Evolutionary conservation across 2,888 invertebrate genomes (phyloP).

Genomic region (Epirrhoe alternata): DNA sequence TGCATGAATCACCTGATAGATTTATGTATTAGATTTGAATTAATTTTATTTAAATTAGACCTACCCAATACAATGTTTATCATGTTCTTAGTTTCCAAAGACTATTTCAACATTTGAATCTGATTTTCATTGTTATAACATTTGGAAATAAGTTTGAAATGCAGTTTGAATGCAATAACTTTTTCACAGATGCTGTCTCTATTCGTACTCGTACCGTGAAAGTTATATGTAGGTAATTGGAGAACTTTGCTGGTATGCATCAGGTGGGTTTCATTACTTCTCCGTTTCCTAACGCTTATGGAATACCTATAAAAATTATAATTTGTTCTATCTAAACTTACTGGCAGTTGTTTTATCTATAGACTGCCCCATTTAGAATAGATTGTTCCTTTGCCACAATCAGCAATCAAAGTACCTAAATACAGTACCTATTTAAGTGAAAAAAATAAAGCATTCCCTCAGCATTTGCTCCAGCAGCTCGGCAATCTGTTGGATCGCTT

Average conservation of each 20-base stretch:
- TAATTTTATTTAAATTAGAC: too few species aligned
- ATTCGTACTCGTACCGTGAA: constrained; percentile 6
- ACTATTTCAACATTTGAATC: neutral
- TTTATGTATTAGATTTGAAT: neutral
- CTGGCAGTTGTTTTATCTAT: neutral
- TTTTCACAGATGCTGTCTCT: constrained; percentile 14
- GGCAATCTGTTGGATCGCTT: too few species aligned
- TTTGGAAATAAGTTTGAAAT: neutral
- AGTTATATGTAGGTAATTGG: constrained; percentile 22
- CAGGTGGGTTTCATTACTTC: constrained; percentile 23
- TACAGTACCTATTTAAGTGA: too few species aligned
- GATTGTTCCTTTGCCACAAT: neutral
- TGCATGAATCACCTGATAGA: neutral
- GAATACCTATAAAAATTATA: constrained; percentile 1
- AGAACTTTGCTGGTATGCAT: constrained; percentile 18
- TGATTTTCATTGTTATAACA: neutral
- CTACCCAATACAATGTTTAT: too few species aligned
- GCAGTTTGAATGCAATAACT: constrained; percentile 8
- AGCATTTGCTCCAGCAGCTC: too few species aligned
- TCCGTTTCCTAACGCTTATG: neutral
- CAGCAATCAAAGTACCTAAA: too few species aligned
- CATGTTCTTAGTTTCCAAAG: neutral
- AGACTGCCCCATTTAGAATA: neutral
- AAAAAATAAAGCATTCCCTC: too few species aligned
- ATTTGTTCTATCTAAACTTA: neutral